Evolutionary conservation across 2,797 vertebrate species (phyloP), one percentile per base, ranked within the genome.

Genomic region (Chaetophractus vellerosus): DNA sequence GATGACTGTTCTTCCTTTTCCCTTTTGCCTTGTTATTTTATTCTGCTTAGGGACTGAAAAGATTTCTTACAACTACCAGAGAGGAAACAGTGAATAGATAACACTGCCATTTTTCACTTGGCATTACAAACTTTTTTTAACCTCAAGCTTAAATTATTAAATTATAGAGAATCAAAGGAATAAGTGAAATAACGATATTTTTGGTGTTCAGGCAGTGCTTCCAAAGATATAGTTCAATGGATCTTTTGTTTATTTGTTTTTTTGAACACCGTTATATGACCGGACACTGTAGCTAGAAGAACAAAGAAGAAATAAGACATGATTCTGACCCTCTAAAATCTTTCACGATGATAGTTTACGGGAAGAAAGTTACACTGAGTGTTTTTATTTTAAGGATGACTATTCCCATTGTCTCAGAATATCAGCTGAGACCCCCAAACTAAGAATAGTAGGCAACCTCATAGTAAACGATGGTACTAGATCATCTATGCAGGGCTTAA

Each of bases 11-110:
- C 89, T 86, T 93, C 55, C 45, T 92, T 91, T 93, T 68, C 75
- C 38, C n/a, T 87, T 71, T 88, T 79, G 18, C 16, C 26, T 91
- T 94, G 61, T 88, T 96, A 84, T 89, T 87, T 78, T 87, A 63
- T 93, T 95, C 84, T 82, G 11, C 87, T 91, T 96, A 57, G 83
- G 83, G 91, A 87, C n/a, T 41, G 48, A 80, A 85, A 92, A 79
- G 11, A 41, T 79, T 85, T 93, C 88, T 95, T 81, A 90, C 2
- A 69, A 55, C 50, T 89, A 31, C 28, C 78, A 84, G 76, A 28
- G 21, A 52, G 61, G 64, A 83, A 66, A 85, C 4, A 31, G 23
- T 19, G 38, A 69, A 33, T 92, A 55, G 1, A 63, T 33, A 36
- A 16, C 7, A 33, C 38, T 33, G 9, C 16, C 31, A 6, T 33